phyloP scores from a whole-genome alignment of 2,888 invertebrate species.

The Platynereis dumerilii region DNA sequence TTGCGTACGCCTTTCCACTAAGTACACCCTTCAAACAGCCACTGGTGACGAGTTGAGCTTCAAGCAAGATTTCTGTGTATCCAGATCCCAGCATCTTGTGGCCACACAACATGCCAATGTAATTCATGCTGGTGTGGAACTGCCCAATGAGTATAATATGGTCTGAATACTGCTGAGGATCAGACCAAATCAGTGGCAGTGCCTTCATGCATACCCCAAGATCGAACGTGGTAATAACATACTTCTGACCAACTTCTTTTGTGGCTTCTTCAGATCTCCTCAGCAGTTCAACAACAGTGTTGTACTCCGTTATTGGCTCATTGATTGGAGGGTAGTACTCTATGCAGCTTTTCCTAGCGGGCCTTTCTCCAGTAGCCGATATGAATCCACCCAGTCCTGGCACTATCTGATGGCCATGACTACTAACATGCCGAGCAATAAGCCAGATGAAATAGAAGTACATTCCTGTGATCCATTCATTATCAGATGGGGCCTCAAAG shows the following conservation, averaged over 20 bases:
- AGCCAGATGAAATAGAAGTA: background rate
- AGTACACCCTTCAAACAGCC: background rate
- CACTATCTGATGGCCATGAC: conserved; percentile 19
- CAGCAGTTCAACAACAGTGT: conserved; percentile 21
- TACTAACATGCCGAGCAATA: conserved; percentile 3
- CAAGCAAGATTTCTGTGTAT: conserved; percentile 7
- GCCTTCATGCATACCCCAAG: conserved; percentile 27
- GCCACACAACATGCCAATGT: conserved; percentile 25
- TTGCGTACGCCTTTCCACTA: conserved; percentile 8
- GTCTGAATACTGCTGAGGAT: conserved; percentile 13
- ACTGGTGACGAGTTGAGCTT: background rate
- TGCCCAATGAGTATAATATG: conserved; percentile 20
- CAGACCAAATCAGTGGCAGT: conserved; percentile 25
- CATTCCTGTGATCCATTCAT: background rate
- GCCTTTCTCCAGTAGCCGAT: conserved; percentile 19
- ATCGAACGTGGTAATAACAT: conserved; percentile 23
- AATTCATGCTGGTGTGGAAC: conserved; percentile 29
- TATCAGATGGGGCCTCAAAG: conserved; percentile 6
- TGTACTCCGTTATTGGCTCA: conserved; percentile 25
- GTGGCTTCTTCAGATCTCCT: conserved; percentile 28
- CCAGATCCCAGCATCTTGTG: conserved; percentile 23
- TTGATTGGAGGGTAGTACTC: conserved; percentile 30
- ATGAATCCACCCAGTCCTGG: conserved; percentile 25
- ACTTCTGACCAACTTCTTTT: conserved; percentile 22
- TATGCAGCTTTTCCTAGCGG: conserved; percentile 25